phyloP scores from a whole-genome alignment of 2,888 invertebrate species.

The Elmis aenea region DNA sequence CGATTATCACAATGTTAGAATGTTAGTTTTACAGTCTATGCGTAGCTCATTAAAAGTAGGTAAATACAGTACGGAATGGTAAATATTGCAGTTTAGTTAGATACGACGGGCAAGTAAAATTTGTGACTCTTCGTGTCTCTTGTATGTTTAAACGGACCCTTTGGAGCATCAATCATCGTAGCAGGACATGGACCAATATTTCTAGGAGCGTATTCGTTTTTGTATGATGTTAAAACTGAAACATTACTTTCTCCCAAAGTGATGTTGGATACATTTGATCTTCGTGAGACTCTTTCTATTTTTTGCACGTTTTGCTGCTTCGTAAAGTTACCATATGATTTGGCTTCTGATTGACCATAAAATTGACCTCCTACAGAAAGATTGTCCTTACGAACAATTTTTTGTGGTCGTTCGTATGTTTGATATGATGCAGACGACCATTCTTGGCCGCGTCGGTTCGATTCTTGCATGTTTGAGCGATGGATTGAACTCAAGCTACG shows the following conservation, averaged over 20 bases:
- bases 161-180: conserved; percentile 67
- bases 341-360: conserved; percentile 67
- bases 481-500: conserved; percentile 77
- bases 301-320: conserved; percentile 48
- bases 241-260: conserved; percentile 63
- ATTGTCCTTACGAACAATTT: conserved; percentile 60
- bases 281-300: conserved; percentile 56
- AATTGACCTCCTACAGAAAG: conserved; percentile 68
- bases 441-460: conserved; percentile 51
- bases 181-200: conserved; percentile 76
- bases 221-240: conserved; percentile 63
- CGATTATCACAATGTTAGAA: conserved; percentile 42
- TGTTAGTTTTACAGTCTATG: conserved; percentile 25
- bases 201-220: conserved; percentile 69
- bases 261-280: conserved; percentile 71
- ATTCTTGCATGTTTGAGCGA: conserved; percentile 54
- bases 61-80: too few relatives aligned
- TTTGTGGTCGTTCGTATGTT: conserved; percentile 57
- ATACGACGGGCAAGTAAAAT: conserved; percentile 69
- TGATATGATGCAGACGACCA: conserved; percentile 47
- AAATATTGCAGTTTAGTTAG: conserved; percentile 18
- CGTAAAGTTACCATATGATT: conserved; percentile 64
- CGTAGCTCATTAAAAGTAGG: too few relatives aligned
- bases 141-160: conserved; percentile 77
- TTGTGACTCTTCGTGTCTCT: conserved; percentile 80